phyloP scores from a whole-genome alignment of 2,888 invertebrate genomes.

The Eueremaeus valkanovi region DNA sequence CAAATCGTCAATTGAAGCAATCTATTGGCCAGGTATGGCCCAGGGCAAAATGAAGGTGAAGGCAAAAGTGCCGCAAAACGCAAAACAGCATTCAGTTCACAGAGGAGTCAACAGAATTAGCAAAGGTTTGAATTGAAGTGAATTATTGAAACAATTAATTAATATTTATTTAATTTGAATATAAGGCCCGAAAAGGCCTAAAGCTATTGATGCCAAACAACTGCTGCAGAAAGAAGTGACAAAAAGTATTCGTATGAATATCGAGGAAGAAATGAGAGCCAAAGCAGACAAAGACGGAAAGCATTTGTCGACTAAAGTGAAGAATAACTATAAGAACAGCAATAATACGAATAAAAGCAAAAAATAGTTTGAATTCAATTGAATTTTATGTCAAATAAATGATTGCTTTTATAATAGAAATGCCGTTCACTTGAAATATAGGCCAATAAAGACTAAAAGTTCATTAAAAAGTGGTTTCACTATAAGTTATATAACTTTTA shows the following conservation, averaged over 20 bases:
- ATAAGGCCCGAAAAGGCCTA: conserved; percentile 36
- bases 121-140: background rate
- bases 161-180: background rate
- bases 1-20: too few species aligned
- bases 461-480: too few species aligned
- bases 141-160: background rate
- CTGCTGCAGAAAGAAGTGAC: conserved; percentile 39
- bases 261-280: conserved; percentile 37
- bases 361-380: too few species aligned
- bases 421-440: too few species aligned
- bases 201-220: conserved; percentile 8
- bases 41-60: conserved; percentile 41
- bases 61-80: conserved; percentile 33
- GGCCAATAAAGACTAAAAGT: too few species aligned
- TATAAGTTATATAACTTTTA: too few species aligned
- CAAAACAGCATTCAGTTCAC: conserved; percentile 35
- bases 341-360: too few species aligned
- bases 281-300: conserved; percentile 38
- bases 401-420: too few species aligned
- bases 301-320: conserved; percentile 12
- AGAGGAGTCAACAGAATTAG: conserved; percentile 26
- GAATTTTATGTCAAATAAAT: too few species aligned
- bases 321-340: too few species aligned
- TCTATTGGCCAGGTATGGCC: too few species aligned
- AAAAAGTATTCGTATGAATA: conserved; percentile 38